Evolutionary conservation across 2,113 vertebrate genomes (phyloP).

Genomic region (Daphoenositta chrysoptera): DNA sequence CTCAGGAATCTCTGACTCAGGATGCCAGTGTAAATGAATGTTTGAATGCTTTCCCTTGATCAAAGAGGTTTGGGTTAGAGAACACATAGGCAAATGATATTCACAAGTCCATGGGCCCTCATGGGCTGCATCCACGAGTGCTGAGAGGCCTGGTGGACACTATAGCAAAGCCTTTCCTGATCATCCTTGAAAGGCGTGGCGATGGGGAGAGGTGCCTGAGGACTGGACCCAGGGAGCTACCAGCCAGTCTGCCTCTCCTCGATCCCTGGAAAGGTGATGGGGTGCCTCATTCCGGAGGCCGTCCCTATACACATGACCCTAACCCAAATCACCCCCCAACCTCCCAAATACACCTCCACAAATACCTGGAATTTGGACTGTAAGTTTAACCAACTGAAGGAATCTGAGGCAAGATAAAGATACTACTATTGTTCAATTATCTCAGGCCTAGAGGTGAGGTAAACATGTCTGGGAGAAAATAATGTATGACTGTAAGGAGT

Average conservation of each 20-base stretch:
- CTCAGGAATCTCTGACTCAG: not conserved
- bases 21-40: not conserved
- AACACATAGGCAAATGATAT: accelerated
- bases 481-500: not conserved
- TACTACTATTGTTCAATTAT: not conserved
- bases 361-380: not conserved
- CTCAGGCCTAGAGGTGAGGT: not conserved
- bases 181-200: not conserved
- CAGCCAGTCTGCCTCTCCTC: accelerated
- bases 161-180: not conserved
- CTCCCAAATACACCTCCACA: not conserved
- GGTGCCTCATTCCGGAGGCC: accelerated
- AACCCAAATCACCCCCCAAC: accelerated
- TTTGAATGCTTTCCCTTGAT: not conserved
- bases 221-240: not conserved
- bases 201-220: accelerated
- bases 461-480: not conserved
- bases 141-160: not conserved
- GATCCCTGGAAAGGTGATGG: not conserved
- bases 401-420: not conserved
- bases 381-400: too few species aligned
- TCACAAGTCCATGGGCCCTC: not conserved
- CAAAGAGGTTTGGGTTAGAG: not conserved
- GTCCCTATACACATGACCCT: too few species aligned
- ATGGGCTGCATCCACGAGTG: accelerated